Base-by-base conservation (phyloP, 2,888 invertebrate species). In the Orthosia incerta region DNA sequence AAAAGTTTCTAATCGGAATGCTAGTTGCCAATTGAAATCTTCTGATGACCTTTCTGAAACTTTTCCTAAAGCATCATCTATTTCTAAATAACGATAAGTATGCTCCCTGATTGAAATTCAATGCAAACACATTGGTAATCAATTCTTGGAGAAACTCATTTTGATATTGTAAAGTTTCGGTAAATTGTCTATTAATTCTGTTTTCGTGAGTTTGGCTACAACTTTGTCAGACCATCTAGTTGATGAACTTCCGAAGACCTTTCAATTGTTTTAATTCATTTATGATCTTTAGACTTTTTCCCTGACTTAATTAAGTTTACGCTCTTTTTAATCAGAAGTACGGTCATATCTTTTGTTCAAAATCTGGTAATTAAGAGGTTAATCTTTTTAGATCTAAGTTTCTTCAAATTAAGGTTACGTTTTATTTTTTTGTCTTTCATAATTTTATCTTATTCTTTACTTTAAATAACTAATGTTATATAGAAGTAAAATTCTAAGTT, bases 151-250 rank as follows among this genome's bases (percentile, higher is more conserved):
- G n/a, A 63, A 55, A 71, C 53, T 50, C 20, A 60, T 63, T 60
- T 60, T 39, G 2, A 64, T 64, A 50, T 64, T 11, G 71, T 64
- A 7, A 76, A 71, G 50, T 71, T 76, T 55, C 18, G 45, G 18
- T 63, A 64, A 55, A 64, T 61, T 46, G 50, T 60, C 63, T 45
- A 71, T 64, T 60, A 71, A 70, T 60, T 76, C 50, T 64, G 53
- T 48, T 63, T 63, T 61, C 20, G 50, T 55, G n/a, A 74, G 55
- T 67, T n/a, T 76, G 48, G 55, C 50, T 60, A 76, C n/a, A 64
- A 76, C 9, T 71, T 76, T 55, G 4, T 60, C 16, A 45, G 60
- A 31, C 18, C 50, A 45, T 64, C 60, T 45, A 39, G 39, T 39
- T 55, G 20, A 74, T 55, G n/a, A 74, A 48, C 69, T 65, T 60